Percentiles rank a stretch among this genome's conserved stretches.
phyloP scores from a whole-genome alignment of 1,140 invertebrate genomes.

The Lasaia peninsularis region DNA sequence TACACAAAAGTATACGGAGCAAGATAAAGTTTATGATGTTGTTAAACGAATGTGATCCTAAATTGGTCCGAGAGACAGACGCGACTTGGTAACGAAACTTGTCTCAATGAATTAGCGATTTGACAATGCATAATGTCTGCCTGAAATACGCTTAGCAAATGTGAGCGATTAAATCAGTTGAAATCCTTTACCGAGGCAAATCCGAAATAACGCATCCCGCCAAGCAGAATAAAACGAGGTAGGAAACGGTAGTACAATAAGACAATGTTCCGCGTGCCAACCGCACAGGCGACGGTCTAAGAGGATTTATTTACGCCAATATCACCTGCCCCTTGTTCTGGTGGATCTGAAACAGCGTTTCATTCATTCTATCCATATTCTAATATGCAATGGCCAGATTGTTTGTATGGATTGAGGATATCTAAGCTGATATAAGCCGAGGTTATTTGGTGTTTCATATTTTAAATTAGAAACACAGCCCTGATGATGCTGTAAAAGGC shows the following conservation, averaged over 20 bases:
- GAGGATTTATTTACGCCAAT: slow-evolving; percentile 49
- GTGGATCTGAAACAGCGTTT: slow-evolving; percentile 37
- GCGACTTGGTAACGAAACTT: slow-evolving; percentile 6
- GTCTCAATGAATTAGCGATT: slow-evolving; percentile 16
- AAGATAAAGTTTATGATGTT: slow-evolving; percentile 4
- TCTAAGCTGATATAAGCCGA: too few relatives aligned
- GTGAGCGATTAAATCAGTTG: slow-evolving; percentile 28
- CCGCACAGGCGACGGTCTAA: slow-evolving; percentile 40
- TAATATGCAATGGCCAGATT: background rate
- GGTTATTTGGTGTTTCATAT: too few relatives aligned
- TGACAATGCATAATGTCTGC: slow-evolving; percentile 20
- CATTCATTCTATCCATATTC: slow-evolving; percentile 40
- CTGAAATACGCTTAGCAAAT: slow-evolving; percentile 10
- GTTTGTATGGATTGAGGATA: background rate
- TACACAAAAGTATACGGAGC: background rate
- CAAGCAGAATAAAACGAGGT: slow-evolving; percentile 44
- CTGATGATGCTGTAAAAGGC: too few relatives aligned
- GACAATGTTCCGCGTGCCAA: slow-evolving; percentile 57
- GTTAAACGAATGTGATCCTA: slow-evolving; percentile 4
- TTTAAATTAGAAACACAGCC: too few relatives aligned
- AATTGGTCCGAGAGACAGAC: background rate
- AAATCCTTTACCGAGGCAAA: slow-evolving; percentile 42
- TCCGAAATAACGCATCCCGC: slow-evolving; percentile 49
- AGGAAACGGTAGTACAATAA: slow-evolving; percentile 44
- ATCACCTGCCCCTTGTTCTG: slow-evolving; percentile 49